Percentiles rank a stretch among this genome's conserved stretches.
Evolutionary conservation across 2,797 vertebrate genomes (phyloP).

Genomic region (Sebastes goodei): DNA sequence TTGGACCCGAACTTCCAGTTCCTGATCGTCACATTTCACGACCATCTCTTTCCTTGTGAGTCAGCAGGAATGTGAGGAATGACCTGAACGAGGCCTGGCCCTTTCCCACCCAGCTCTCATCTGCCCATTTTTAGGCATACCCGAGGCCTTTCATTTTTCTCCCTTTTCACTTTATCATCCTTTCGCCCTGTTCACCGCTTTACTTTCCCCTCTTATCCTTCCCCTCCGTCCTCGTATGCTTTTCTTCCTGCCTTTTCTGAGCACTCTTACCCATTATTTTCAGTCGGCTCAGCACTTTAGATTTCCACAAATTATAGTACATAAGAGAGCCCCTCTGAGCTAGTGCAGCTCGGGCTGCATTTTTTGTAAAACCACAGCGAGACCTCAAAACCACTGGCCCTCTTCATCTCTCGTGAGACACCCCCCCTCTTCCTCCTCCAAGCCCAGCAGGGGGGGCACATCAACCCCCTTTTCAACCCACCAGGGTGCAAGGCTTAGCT

Average conservation of each 20-base stretch:
- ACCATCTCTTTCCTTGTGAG: conserved; percentile 65
- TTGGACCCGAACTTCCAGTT: conserved; percentile 28
- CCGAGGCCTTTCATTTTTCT: conserved; percentile 41
- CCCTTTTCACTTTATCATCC: conserved; percentile 45
- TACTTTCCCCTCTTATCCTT: conserved; percentile 14
- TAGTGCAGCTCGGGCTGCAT: conserved; percentile 50
- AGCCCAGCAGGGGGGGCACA: conserved; percentile 22
- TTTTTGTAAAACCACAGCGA: conserved; percentile 60
- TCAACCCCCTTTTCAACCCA: conserved; percentile 40
- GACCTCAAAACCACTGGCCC: conserved; percentile 64
- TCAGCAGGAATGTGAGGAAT: conserved; percentile 84
- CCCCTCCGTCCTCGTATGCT: conserved; percentile 19
- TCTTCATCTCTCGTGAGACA: conserved; percentile 52
- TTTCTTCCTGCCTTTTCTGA: conserved; percentile 43
- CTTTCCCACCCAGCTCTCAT: conserved; percentile 71
- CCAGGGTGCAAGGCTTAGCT: conserved; percentile 28
- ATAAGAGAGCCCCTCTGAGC: conserved; percentile 55
- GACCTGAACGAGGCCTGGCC: conserved; percentile 56
- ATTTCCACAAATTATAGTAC: conserved; percentile 75
- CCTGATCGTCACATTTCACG: conserved; percentile 35
- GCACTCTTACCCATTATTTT: conserved; percentile 48
- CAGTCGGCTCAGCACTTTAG: conserved; percentile 65
- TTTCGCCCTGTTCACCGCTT: conserved; percentile 1
- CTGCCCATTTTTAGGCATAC: conserved; percentile 82
- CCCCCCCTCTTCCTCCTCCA: conserved; percentile 13